Base-by-base conservation (phyloP, 2,113 vertebrate species). In the Carettochelys insculpta region DNA sequence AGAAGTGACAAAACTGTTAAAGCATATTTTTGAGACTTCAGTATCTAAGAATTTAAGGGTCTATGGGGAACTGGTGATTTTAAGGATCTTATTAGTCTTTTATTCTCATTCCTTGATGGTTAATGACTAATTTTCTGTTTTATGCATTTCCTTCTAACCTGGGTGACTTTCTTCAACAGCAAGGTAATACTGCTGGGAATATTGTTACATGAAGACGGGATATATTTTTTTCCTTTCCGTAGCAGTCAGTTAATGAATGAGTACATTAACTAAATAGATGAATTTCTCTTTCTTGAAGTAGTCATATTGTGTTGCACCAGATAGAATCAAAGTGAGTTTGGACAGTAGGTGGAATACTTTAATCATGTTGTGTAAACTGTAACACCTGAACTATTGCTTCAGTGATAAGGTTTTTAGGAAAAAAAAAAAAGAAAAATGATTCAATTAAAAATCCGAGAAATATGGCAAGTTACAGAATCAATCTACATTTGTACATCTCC, bases 191-290 rank as follows among this genome's bases (percentile, higher is more conserved):
- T 41, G 45, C 87, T 61, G 90, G 92, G 86, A 87, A 83, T 92
- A 73, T 73, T 22, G 9, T 4, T 84, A 73, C 73, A 68, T 50
- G 65, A 76, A 0, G 2, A 56, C 22, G 31, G 16, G 51, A 48
- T 56, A 83, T 80, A 81, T 76, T 61, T 83, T n/a, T 77, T 77
- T 82, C 41, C 78, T 90, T 87, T 79, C 80, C 93, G 19, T 43
- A 86, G 58, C 34, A 90, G 80, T 83, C 77, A 80, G 45, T 91
- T 94, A 96, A 94, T 89, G 89, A 95, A 90, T 85, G 87, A 85
- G 77, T 88, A 24, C 8, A 43, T 94, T 94, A 93, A 94, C 91
- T 94, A 94, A 95, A 86, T 43, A 77, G 48, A 31, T 76, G 90
- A 84, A 53, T 41, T 93, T 89, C 5, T 96, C 83, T 95, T 89